A percentile compares a stretch with the other conserved stretches of the same genome.
Conservation (phyloP, 2,113 vertebrate species). For the Oncorhynchus mykiss region DNA sequence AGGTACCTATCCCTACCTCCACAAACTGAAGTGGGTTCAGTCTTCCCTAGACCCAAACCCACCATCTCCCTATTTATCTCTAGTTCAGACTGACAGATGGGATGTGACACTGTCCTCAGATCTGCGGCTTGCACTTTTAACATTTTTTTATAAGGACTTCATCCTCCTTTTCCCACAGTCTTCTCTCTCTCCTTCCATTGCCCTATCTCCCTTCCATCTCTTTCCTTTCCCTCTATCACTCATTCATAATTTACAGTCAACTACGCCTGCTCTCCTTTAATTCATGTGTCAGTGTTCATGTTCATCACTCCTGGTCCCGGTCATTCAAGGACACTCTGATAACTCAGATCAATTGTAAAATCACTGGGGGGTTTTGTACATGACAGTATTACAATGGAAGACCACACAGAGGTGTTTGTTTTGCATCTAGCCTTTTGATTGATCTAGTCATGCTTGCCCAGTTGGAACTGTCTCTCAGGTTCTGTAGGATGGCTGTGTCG, state of each 20-base stretch:
- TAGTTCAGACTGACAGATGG: conserved; percentile 31
- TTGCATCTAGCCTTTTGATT: not conserved
- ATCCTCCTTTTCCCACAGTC: conserved; percentile 47
- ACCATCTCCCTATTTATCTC: conserved; percentile 10
- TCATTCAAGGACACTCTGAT: not conserved
- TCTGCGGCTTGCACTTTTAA: conserved; percentile 43
- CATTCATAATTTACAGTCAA: not conserved
- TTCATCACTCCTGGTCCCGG: not conserved
- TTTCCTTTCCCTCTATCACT: not conserved
- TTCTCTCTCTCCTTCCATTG: not conserved
- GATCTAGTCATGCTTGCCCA: not conserved
- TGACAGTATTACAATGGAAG: conserved; percentile 45
- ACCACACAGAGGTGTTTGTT: not conserved
- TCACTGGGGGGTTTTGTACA: not conserved
- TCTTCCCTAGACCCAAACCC: conserved; percentile 3
- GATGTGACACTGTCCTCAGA: conserved; percentile 48
- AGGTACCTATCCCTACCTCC: not conserved
- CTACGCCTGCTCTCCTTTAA: not conserved
- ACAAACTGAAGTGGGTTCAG: not conserved
- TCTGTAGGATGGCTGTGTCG: conserved; percentile 21
- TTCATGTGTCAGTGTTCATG: not conserved
- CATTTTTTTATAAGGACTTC: conserved; percentile 41
- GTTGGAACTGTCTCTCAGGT: not conserved
- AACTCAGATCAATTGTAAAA: not conserved
- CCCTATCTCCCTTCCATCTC: conserved; percentile 11